Evolutionary conservation across 1,140 invertebrate genomes (phyloP).

Genomic region (Pentalonia nigronervosa): DNA sequence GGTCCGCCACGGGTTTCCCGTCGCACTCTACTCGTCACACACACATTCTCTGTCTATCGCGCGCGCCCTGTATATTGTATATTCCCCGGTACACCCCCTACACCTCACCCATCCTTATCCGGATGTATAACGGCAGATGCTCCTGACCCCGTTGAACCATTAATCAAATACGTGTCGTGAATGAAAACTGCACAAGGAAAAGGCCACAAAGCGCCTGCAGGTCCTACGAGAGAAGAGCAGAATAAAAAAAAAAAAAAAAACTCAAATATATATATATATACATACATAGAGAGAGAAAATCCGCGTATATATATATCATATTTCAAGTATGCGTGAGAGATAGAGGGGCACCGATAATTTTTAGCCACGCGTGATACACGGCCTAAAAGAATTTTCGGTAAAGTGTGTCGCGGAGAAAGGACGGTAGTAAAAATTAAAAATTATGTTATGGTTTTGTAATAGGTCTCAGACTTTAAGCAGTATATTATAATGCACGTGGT

Average conservation of each 20-base stretch:
- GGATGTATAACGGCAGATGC: conserved; percentile 55
- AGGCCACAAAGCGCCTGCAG: conserved; percentile 42
- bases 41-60: background rate
- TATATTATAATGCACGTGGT: background rate
- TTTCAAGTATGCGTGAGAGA: background rate
- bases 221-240: conserved; percentile 10
- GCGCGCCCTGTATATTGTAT: conserved; percentile 11
- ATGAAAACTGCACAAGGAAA: conserved; percentile 57
- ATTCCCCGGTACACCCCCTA: background rate
- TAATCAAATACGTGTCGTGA: conserved; percentile 58
- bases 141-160: conserved; percentile 57
- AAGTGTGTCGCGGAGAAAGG: background rate
- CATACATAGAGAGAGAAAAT: background rate
- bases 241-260: background rate
- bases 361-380: background rate
- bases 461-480: background rate
- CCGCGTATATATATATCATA: background rate
- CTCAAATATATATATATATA: background rate
- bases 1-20: background rate
- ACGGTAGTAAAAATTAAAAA: background rate
- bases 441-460: background rate
- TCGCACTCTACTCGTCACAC: background rate
- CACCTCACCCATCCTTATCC: background rate
- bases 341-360: background rate
- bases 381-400: background rate